A percentile compares a stretch with the other conserved stretches of the same genome.
phyloP scores from a whole-genome alignment of 2,888 invertebrate genomes.

The Schrankia costaestrigalis region DNA sequence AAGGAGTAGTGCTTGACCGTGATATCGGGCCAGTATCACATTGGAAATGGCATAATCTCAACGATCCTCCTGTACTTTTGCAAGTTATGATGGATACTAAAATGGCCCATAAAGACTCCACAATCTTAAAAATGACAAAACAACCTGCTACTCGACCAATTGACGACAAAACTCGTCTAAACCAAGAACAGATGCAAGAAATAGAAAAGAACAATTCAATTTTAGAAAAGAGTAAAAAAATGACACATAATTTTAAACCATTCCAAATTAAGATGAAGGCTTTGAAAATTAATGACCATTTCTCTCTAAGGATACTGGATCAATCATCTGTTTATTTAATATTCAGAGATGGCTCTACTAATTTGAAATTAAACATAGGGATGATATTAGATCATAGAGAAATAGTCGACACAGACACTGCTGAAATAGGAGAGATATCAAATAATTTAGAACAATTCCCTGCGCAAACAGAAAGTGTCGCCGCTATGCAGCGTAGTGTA shows the following conservation, averaged over 20 bases:
- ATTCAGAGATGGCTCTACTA: conserved; percentile 62
- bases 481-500: conserved; percentile 54
- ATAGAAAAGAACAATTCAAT: conserved; percentile 71
- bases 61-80: conserved; percentile 69
- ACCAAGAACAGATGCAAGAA: conserved; percentile 68
- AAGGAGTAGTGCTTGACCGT: conserved; percentile 67
- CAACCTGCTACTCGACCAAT: conserved; percentile 28
- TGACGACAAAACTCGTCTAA: conserved; percentile 36
- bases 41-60: conserved; percentile 74
- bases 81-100: conserved; percentile 74
- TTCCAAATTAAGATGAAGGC: conserved; percentile 74
- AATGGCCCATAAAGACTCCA: conserved; percentile 61
- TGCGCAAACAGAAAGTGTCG: conserved; percentile 60
- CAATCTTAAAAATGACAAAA: conserved; percentile 56
- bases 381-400: conserved; percentile 77
- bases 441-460: conserved; percentile 46
- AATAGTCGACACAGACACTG: conserved; percentile 67
- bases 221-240: conserved; percentile 66
- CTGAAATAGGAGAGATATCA: conserved; percentile 55
- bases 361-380: conserved; percentile 65
- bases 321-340: conserved; percentile 65
- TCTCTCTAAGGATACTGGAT: conserved; percentile 64
- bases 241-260: conserved; percentile 62
- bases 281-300: conserved; percentile 68
- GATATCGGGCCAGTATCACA: conserved; percentile 63